Conservation (phyloP, 2,888 invertebrate genomes). For the Steromphala cineraria region DNA sequence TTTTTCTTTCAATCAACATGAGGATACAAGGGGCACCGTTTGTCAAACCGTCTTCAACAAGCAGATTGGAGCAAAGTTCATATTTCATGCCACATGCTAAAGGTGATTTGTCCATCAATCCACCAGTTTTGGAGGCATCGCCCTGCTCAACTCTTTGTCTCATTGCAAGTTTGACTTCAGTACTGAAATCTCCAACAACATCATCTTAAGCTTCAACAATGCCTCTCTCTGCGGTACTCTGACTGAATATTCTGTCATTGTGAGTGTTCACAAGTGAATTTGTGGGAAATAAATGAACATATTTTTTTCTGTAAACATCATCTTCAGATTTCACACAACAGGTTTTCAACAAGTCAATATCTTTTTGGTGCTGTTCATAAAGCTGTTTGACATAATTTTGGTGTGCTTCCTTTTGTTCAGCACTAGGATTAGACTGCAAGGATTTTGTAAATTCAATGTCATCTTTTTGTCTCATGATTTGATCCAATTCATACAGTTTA, state of each 20-base stretch:
- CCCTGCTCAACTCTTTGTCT: constrained; percentile 1
- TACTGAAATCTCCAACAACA: constrained; percentile 24
- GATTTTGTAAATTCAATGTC: constrained; percentile 40
- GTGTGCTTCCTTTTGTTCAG: no score
- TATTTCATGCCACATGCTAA: constrained; percentile 29
- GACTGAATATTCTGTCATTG: constrained; percentile 19
- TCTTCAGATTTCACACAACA: not conserved
- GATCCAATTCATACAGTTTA: constrained; percentile 37
- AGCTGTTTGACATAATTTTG: no score
- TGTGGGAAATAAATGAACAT: constrained; percentile 36
- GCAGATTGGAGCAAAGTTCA: constrained; percentile 38
- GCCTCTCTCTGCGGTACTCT: constrained; percentile 1
- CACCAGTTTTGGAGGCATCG: constrained; percentile 21
- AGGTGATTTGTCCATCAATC: constrained; percentile 23
- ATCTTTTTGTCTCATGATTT: constrained; percentile 46
- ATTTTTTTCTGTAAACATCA: constrained; percentile 26
- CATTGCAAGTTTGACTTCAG: constrained; percentile 23
- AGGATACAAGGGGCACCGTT: constrained; percentile 43
- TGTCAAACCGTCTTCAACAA: constrained; percentile 41
- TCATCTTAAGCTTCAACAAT: constrained; percentile 34
- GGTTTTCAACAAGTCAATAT: constrained; percentile 33
- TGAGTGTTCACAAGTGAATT: constrained; percentile 34
- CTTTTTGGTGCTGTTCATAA: constrained; percentile 29
- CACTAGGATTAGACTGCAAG: constrained; percentile 33
- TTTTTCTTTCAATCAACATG: constrained; percentile 19